Base-by-base conservation (phyloP, 2,888 invertebrate species). In the Epirrhoe tristata region DNA sequence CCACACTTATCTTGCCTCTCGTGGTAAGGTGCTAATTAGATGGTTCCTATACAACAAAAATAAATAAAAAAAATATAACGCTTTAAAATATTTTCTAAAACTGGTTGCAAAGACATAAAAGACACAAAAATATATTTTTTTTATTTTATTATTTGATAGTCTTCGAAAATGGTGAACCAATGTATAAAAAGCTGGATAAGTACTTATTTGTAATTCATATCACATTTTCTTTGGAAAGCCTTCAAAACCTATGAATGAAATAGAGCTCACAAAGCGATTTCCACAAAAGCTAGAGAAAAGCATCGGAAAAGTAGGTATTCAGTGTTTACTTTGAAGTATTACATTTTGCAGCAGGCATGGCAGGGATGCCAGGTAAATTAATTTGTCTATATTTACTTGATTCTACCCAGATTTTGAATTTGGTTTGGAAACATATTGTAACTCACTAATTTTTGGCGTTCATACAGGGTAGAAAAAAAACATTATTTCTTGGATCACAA, bases 291-390 rank as follows among this genome's bases (percentile, higher is more conserved):
- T 46, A 12, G 39, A 64, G 65, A 60, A 69, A 69, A 69, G 66
- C 60, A 66, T 63, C 58, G 58, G 67, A 65, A 71, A 71, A 73
- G 66, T n/a, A n/a, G n/a, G n/a, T 67, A 74, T 70, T 70, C 72
- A 63, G 66, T 70, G 73, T 72, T 74, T 71, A 72, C 70, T 63
- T 61, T 75, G 66, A 67, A 66, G 57, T 71, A 72, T 68, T 61
- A 68, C 67, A 66, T 67, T 74, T 69, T 52, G 70, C 67, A 66
- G 63, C 74, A 71, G 64, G 69, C 69, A 32, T 6, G 32, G 39
- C 39, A 64, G 68, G 68, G 68, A 36, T 71, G 79, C 78, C 61
- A 64, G 52, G 46, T 57, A 50, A 24, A 55, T n/a, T 46, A 56
- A 62, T 8, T 31, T 7, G 56, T 4, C 17, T 32, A 51, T 51